phyloP scores from a whole-genome alignment of 2,888 invertebrate genomes.

The Drosophila demipolita region DNA sequence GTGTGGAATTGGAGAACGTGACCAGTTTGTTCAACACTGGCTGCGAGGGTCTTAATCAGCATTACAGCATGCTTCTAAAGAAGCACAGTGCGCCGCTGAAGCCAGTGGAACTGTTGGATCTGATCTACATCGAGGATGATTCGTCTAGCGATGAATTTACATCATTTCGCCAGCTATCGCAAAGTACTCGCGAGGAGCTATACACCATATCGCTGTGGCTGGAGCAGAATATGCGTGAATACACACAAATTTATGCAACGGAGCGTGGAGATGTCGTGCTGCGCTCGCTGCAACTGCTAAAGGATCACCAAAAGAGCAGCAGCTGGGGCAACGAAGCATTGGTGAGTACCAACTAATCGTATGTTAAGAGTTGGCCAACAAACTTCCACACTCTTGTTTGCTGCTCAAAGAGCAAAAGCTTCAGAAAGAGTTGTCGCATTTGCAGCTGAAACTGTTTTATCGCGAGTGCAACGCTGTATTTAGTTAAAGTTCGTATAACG shows the following conservation, averaged over 20 bases:
- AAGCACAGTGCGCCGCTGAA: constrained; percentile 92
- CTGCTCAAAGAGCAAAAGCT: constrained; percentile 3
- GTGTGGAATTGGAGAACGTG: constrained; percentile 96
- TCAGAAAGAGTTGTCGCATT: too few species aligned
- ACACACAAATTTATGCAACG: constrained; percentile 90
- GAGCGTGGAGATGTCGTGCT: constrained; percentile 91
- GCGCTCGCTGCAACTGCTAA: constrained; percentile 90
- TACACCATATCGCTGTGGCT: constrained; percentile 94
- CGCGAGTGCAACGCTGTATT: constrained; percentile 43
- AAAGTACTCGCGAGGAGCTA: constrained; percentile 89
- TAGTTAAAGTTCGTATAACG: constrained; percentile 44
- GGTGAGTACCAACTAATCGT: constrained; percentile 85
- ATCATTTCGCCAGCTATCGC: constrained; percentile 89
- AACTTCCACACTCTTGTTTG: neutral
- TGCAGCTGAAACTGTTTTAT: neutral
- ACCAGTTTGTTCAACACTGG: constrained; percentile 92
- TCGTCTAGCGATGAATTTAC: constrained; percentile 87
- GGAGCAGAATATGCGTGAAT: constrained; percentile 90
- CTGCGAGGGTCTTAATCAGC: constrained; percentile 93
- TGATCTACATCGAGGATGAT: constrained; percentile 95
- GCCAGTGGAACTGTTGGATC: constrained; percentile 94
- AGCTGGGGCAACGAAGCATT: constrained; percentile 91
- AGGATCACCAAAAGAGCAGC: constrained; percentile 92
- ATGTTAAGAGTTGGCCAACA: neutral
- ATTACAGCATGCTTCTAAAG: constrained; percentile 94